phyloP scores from a whole-genome alignment of 2,113 vertebrate genomes.

The Clinocottus analis region DNA sequence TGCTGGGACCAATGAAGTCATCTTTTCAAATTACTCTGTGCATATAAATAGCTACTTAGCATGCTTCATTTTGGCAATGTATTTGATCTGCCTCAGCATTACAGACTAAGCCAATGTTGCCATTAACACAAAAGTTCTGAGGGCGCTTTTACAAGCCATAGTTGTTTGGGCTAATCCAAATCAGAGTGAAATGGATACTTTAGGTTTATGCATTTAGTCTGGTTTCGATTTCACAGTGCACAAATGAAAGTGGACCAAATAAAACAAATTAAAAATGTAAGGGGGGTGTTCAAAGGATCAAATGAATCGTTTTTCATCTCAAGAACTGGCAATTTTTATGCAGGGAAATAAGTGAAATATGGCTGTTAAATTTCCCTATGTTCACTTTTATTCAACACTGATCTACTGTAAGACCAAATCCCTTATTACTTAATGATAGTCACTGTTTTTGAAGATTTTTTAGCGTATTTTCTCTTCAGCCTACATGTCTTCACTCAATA shows the following conservation, averaged over 20 bases:
- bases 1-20: slow-evolving; percentile 46
- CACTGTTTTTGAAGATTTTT: neutral
- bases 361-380: neutral
- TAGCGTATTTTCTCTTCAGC: neutral
- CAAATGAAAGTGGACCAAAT: neutral
- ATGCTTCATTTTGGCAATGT: slow-evolving; percentile 38
- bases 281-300: neutral
- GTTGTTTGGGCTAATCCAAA: neutral
- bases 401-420: no score
- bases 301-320: neutral
- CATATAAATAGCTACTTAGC: slow-evolving; percentile 68
- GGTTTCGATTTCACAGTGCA: neutral
- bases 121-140: slow-evolving; percentile 17
- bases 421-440: neutral
- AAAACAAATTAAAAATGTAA: neutral
- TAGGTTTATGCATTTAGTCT: neutral
- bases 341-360: neutral
- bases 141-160: neutral
- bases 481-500: neutral
- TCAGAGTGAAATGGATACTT: neutral
- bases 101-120: slow-evolving; percentile 7
- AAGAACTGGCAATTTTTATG: neutral
- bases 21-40: slow-evolving; percentile 59
- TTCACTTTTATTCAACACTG: neutral
- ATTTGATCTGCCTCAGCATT: slow-evolving; percentile 48